Evolutionary conservation across 2,888 invertebrate genomes (phyloP).

Genomic region (Erebia epiphron): DNA sequence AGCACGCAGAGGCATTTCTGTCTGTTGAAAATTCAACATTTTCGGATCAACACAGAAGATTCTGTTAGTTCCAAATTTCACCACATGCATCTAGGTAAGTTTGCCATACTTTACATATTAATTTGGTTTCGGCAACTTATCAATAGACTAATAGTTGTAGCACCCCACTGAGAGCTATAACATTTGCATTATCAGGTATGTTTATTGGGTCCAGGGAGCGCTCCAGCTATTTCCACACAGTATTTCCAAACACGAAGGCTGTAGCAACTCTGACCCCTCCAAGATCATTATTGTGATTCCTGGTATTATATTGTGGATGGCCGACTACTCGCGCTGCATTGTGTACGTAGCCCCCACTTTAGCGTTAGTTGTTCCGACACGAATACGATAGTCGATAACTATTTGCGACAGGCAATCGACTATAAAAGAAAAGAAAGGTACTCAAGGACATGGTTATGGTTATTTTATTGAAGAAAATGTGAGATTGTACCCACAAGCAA

Average conservation of each 20-base stretch:
- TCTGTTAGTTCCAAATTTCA: too few species aligned
- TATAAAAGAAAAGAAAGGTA: not conserved
- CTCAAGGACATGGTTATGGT: too few species aligned
- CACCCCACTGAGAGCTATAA: conserved; percentile 67
- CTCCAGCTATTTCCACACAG: conserved; percentile 46
- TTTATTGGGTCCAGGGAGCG: conserved; percentile 53
- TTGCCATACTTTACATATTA: too few species aligned
- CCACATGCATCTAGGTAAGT: too few species aligned
- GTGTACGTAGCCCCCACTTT: not conserved
- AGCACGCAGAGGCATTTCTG: too few species aligned
- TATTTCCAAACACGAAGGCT: conserved; percentile 45
- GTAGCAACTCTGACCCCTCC: conserved; percentile 13
- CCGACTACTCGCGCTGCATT: not conserved
- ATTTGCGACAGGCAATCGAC: not conserved
- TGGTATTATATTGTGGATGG: conserved; percentile 4
- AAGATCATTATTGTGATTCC: conserved; percentile 5
- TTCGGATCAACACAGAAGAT: too few species aligned
- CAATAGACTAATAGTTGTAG: conserved; percentile 32
- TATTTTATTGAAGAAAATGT: too few species aligned
- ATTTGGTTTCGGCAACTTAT: not conserved
- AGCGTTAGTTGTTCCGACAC: not conserved
- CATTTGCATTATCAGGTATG: conserved; percentile 52
- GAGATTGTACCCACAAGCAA: too few species aligned
- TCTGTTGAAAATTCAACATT: too few species aligned
- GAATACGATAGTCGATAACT: not conserved